These are phyloP conservation scores for Sarcoramphus papa DNA, from an alignment of 2,797 vertebrate species.

Conservation along the genomic window DNA sequence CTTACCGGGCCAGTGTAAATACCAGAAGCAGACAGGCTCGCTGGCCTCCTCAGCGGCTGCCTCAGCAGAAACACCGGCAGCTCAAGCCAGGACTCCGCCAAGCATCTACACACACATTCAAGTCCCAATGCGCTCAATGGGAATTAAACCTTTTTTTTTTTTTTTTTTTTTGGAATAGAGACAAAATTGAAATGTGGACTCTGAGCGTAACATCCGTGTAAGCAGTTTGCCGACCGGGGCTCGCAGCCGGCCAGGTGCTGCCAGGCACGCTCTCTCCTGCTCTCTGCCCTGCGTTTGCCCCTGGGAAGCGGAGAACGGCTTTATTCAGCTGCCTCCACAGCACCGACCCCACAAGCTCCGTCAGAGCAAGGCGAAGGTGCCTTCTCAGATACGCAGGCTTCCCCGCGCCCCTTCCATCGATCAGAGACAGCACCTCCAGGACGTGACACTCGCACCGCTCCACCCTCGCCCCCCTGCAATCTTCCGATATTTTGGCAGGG, in stretches of 20 bases:
- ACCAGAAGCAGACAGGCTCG: not conserved
- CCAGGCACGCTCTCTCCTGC: not conserved
- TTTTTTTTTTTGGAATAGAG: not conserved
- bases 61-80: not conserved
- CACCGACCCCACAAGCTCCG: not conserved
- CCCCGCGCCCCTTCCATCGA: not conserved
- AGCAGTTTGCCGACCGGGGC: not conserved
- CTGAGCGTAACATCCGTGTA: rapidly evolving
- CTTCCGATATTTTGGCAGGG: not conserved
- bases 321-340: not conserved
- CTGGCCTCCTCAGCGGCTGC: not conserved
- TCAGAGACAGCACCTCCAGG: not conserved
- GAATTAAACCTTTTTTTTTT: not conserved
- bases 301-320: not conserved
- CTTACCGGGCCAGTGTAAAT: not conserved
- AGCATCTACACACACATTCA: not conserved
- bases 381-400: not conserved
- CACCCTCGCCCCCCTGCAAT: not conserved
- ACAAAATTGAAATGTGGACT: not conserved
- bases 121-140: not conserved
- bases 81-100: not conserved
- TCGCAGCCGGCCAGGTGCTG: not conserved
- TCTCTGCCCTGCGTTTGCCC: not conserved
- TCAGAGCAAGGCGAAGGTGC: not conserved
- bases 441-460: not conserved